Base-by-base conservation (phyloP, 2,113 vertebrate genomes). In the Piaya cayana region DNA sequence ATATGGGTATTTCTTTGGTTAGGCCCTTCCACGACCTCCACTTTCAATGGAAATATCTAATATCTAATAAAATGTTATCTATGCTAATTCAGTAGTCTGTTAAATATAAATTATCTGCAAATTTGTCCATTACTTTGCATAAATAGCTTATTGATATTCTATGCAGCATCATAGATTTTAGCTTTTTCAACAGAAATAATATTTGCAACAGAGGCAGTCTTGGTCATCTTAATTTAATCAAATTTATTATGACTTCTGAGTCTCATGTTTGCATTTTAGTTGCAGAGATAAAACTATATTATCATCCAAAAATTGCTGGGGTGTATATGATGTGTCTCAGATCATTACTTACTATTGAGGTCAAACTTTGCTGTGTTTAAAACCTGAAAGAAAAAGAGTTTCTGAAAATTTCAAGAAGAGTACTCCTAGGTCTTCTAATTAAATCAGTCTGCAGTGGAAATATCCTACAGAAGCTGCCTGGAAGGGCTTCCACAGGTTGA, bases 101-200 rank as follows among this genome's bases (percentile, higher is more conserved):
- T 94, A 88, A 83, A 59, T 55, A 81, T 34, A 70, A 92, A 86
- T 90, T 79, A 63, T 52, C 50, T 53, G 12, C 43, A 69, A 42
- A 82, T 93, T 80, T 96, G 11, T 59, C 39, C 34, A 75, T 88
- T 88, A 78, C 90, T 88, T 88, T 96, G 20, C 59, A n/a, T 92
- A 62, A 86, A 63, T 43, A 63, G 16, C 56, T 94, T 43, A 74
- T n/a, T 59, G 37, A 70, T 82, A 25, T 53, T 16, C n/a, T 72
- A 5, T 70, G 19, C 36, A 43, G 49, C 76, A 15, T 87, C 45
- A 75, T 42, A 36, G 29, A 69, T 86, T 90, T 88, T 30, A 71
- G 74, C 20, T 68, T 92, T 87, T 88, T 70, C 32, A 60, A 52
- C 42, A 92, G 42, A 92, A 93, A 82, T 69, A 69, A 5, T 58